A percentile compares a stretch with the other conserved stretches of the same genome.
These are phyloP conservation scores for Baryphthengus martii DNA, from an alignment of 2,113 vertebrate genomes.

Conservation along the genomic window DNA sequence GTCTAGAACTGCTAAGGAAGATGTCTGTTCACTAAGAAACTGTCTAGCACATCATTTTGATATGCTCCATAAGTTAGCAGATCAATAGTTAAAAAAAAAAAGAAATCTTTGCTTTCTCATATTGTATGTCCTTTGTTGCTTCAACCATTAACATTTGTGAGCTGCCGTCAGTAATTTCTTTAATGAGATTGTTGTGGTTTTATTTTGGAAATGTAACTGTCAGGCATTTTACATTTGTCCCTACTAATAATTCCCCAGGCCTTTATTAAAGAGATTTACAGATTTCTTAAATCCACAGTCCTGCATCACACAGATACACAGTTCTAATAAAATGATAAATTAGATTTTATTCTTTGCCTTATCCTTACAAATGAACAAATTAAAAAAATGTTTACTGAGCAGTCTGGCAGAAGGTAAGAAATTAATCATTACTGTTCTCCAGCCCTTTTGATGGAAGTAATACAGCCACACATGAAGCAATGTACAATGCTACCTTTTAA, in stretches of 20 bases:
- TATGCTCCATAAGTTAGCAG: conserved; percentile 75
- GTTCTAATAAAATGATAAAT: conserved; percentile 74
- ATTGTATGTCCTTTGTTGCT: conserved; percentile 83
- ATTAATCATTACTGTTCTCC: conserved; percentile 37
- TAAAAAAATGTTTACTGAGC: conserved; percentile 72
- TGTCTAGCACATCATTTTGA: conserved; percentile 68
- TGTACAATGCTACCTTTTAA: not conserved
- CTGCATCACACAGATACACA: conserved; percentile 72
- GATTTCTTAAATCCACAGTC: conserved; percentile 78
- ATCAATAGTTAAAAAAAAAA: conserved; percentile 83
- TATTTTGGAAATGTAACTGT: conserved; percentile 78
- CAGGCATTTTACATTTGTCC: conserved; percentile 81
- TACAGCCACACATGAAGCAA: not conserved
- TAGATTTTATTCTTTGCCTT: conserved; percentile 69
- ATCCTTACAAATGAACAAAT: conserved; percentile 69
- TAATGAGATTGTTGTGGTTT: conserved; percentile 91
- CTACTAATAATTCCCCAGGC: conserved; percentile 83
- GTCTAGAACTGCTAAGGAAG: conserved; percentile 49
- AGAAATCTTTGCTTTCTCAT: conserved; percentile 84
- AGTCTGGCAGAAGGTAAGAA: conserved; percentile 55
- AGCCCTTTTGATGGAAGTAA: conserved; percentile 31
- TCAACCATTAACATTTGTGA: conserved; percentile 90
- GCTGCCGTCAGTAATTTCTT: conserved; percentile 89
- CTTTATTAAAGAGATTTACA: conserved; percentile 86
- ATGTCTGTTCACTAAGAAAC: conserved; percentile 63